phyloP scores from a whole-genome alignment of 2,113 vertebrate species.

The Suricata suricatta region DNA sequence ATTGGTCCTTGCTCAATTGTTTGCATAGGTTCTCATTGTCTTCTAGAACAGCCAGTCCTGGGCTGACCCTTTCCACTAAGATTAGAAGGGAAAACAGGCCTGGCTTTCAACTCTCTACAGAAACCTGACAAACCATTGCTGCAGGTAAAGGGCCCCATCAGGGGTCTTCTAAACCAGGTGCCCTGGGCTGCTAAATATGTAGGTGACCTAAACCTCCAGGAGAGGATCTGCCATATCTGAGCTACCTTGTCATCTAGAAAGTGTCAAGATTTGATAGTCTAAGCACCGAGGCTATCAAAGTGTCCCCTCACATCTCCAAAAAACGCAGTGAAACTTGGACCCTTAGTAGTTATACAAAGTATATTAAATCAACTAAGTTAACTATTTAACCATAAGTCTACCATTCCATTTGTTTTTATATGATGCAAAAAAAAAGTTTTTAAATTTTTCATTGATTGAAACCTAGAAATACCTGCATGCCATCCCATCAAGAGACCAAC shows the following conservation, averaged over 20 bases:
- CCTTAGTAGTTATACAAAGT: neutral
- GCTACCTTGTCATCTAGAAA: neutral
- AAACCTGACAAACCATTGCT: neutral
- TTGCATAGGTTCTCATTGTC: neutral
- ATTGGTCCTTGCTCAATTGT: neutral
- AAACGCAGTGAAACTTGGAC: neutral
- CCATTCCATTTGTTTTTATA: neutral
- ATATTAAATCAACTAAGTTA: neutral
- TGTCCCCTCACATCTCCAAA: neutral
- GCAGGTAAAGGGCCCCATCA: neutral
- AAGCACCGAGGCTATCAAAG: neutral
- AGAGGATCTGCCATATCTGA: neutral
- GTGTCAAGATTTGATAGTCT: neutral
- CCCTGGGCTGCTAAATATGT: neutral
- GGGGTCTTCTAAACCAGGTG: neutral
- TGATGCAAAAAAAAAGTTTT: neutral
- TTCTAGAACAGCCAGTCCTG: neutral
- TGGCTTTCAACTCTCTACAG: neutral
- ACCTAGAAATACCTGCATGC: neutral
- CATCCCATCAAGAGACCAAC: neutral
- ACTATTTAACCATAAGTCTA: neutral
- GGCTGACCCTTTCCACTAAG: neutral
- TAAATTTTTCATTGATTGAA: neutral
- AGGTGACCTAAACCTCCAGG: neutral
- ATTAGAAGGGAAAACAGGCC: conserved; percentile 17